phyloP scores from a whole-genome alignment of 2,797 vertebrate genomes.

The Oreortyx pictus region DNA sequence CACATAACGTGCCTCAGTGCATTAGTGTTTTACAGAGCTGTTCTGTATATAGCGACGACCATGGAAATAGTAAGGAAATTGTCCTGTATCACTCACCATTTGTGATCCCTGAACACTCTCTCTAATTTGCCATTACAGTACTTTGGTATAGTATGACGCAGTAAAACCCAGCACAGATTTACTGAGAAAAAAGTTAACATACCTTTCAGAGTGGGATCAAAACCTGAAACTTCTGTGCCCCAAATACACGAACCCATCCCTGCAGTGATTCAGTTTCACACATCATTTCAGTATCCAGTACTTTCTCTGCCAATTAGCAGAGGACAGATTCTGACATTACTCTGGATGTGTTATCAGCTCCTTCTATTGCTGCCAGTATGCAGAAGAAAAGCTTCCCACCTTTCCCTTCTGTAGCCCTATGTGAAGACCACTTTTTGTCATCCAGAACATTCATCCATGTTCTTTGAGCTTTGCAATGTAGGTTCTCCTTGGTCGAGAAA shows the following conservation, averaged over 20 bases:
- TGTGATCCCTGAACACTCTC: not conserved
- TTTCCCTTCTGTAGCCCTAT: accelerated
- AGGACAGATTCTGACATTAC: not conserved
- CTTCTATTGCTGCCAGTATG: not conserved
- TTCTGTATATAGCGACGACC: not conserved
- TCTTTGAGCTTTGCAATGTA: accelerated
- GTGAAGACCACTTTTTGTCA: not conserved
- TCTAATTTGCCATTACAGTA: not conserved
- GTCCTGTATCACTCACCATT: not conserved
- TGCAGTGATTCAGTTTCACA: not conserved
- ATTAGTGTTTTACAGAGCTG: not conserved
- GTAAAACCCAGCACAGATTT: not conserved
- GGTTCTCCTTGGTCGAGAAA: not conserved
- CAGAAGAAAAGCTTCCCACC: not conserved
- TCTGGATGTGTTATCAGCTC: not conserved
- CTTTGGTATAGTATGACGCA: not conserved
- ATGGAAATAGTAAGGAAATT: not conserved
- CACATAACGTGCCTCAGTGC: not conserved
- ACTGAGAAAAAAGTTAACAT: not conserved
- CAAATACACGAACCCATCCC: not conserved
- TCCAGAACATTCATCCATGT: not conserved
- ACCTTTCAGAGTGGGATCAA: not conserved
- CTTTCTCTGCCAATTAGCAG: not conserved
- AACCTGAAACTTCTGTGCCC: not conserved
- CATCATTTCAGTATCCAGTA: accelerated